Conservation (phyloP, 2,888 invertebrate genomes). For the Ryuthela nishihirai region DNA sequence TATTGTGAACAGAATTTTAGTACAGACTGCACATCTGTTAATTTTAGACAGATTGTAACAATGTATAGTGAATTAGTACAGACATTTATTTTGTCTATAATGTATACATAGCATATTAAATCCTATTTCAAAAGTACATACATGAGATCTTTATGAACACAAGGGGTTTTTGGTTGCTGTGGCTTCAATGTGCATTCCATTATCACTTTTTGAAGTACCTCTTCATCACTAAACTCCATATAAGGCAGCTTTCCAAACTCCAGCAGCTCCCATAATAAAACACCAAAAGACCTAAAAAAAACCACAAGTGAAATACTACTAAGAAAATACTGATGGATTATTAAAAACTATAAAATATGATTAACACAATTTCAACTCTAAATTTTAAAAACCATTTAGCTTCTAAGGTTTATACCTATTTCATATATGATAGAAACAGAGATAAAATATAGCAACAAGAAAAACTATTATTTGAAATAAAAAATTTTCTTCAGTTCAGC, state of each 20-base stretch:
- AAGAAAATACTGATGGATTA: background rate
- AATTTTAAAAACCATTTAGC: too few relatives aligned
- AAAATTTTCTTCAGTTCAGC: too few relatives aligned
- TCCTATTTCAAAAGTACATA: conserved; percentile 12
- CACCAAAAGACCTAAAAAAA: conserved; percentile 58
- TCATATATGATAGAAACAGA: too few relatives aligned
- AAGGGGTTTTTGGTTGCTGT: conserved; percentile 38
- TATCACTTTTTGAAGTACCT: conserved; percentile 62
- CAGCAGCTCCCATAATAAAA: conserved; percentile 74
- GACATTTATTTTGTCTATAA: too few relatives aligned
- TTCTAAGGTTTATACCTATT: too few relatives aligned
- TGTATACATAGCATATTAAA: background rate
- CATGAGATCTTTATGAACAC: conserved; percentile 39
- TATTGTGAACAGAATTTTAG: too few relatives aligned
- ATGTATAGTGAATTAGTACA: too few relatives aligned
- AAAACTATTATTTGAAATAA: too few relatives aligned
- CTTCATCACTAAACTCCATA: conserved; percentile 59
- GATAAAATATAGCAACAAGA: too few relatives aligned
- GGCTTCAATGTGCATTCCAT: conserved; percentile 33
- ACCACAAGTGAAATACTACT: background rate
- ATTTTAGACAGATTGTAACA: too few relatives aligned
- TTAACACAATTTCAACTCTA: background rate
- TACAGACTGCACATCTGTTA: too few relatives aligned
- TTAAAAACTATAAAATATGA: background rate
- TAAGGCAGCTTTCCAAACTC: conserved; percentile 68